Conservation (phyloP, 2,113 vertebrate species). For the Bombycilla garrulus region DNA sequence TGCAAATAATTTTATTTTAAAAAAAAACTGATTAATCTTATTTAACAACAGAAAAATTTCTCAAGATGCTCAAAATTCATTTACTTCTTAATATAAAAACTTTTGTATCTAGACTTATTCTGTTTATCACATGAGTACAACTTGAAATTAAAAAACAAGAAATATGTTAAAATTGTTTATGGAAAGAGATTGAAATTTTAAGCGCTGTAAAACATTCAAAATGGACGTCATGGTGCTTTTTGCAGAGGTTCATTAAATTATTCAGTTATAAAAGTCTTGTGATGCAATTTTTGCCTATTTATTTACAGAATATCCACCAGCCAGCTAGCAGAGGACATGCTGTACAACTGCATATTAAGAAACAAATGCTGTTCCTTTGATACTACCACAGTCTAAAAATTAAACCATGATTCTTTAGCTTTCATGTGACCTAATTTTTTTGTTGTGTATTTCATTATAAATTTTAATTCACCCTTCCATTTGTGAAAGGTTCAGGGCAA, state of each 20-base stretch:
- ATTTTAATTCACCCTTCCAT: background rate
- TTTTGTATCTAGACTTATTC: background rate
- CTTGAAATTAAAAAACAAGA: background rate
- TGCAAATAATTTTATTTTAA: slow-evolving; percentile 67
- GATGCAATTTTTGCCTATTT: background rate
- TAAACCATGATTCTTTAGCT: background rate
- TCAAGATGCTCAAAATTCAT: background rate
- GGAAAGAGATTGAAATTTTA: background rate
- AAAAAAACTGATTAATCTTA: background rate
- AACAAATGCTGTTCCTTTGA: background rate
- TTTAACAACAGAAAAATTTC: background rate
- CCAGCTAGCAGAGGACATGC: background rate
- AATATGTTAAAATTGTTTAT: background rate
- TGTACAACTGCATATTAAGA: background rate
- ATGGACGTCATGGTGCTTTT: background rate
- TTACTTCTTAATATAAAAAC: background rate
- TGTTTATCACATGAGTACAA: accelerated
- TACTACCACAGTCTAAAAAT: background rate
- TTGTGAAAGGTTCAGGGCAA: background rate
- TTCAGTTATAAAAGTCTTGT: background rate
- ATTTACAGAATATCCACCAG: background rate
- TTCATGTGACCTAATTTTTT: background rate
- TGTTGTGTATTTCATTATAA: background rate
- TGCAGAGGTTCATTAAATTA: background rate
- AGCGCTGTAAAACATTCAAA: background rate